Base-by-base conservation (phyloP, 1,140 invertebrate genomes). In the Heliconius hewitsoni region DNA sequence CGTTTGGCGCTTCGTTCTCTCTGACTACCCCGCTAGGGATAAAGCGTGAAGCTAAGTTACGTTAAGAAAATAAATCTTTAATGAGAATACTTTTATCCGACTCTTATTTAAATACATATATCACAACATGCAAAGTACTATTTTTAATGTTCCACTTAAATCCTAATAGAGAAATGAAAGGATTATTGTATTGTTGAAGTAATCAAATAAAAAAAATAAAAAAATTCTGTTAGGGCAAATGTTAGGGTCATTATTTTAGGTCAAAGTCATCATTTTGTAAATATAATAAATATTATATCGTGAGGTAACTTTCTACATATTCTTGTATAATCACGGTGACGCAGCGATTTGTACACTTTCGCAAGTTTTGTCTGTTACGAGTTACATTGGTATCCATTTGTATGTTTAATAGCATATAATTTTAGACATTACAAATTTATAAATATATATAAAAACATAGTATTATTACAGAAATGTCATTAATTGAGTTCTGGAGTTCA, bases 271-370 rank as follows among this genome's bases (percentile, higher is more conserved):
- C 0, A 34, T 77, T 77, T 77, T 66, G 50, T 77, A 77, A 77
- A 23, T 42, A 77, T 55, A 42, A 77, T 42, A 16, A 46, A 73
- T 71, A 74, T 73, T 27, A 73, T 73, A 75, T 75, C 60, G 76
- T 66, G 73, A 72, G 77, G 57, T 37, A 50, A 75, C 80, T 81
- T 78, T 81, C 80, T 78, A 78, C 52, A 81, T 75, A 52, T n/a
- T 73, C 76, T 81, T 81, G 79, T 81, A 77, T 81, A 81, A 81
- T 74, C 75, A 71, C 34, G 75, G 73, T 77, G 79, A 81, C 79
- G 73, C 46, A 70, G 76, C 79, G 70, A 57, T 42, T 81, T 73
- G 18, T 70, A 9, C 71, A 77, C 75, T 74, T 81, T 81, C 78
- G 78, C 55, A 76, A 76, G 60, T 70, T 76, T 70, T 76, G 34